These are phyloP conservation scores for Oscarella lobularis DNA, from an alignment of 37 sponge, comb jelly and placozoan genomes.

Conservation along the genomic window DNA sequence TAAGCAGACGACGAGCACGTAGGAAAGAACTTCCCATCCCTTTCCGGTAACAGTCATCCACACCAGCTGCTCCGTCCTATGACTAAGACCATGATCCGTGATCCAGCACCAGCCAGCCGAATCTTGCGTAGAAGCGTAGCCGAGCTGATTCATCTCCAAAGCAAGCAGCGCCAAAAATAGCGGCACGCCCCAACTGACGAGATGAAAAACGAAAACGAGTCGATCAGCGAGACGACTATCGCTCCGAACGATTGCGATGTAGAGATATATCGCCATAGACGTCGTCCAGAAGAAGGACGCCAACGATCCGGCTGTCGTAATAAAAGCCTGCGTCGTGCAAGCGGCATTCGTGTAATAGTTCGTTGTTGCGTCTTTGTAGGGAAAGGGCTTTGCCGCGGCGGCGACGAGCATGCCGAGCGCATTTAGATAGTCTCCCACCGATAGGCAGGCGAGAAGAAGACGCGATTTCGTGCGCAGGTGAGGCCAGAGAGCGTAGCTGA, in stretches of 20 bases:
- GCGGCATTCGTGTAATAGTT: no score
- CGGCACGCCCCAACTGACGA: neutral
- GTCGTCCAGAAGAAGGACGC: neutral
- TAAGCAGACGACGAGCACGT: constrained; percentile 13
- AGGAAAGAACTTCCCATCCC: constrained; percentile 30
- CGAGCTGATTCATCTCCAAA: neutral
- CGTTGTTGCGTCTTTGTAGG: no score
- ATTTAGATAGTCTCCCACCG: neutral
- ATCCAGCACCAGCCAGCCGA: constrained; percentile 8
- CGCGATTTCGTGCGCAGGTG: neutral
- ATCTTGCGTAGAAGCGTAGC: neutral
- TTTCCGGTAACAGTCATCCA: constrained; percentile 31
- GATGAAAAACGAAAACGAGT: neutral
- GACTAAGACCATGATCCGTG: neutral
- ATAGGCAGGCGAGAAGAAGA: neutral
- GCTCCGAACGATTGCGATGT: neutral
- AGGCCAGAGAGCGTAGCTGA: neutral
- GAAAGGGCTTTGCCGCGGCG: neutral
- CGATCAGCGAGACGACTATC: neutral
- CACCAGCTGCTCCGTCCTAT: neutral
- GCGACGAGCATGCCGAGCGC: neutral
- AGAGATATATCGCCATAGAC: neutral
- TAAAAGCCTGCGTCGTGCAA: neutral
- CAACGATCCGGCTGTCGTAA: neutral
- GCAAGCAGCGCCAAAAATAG: neutral